phyloP scores from a whole-genome alignment of 2,113 vertebrate species.

The Cacatua alba region DNA sequence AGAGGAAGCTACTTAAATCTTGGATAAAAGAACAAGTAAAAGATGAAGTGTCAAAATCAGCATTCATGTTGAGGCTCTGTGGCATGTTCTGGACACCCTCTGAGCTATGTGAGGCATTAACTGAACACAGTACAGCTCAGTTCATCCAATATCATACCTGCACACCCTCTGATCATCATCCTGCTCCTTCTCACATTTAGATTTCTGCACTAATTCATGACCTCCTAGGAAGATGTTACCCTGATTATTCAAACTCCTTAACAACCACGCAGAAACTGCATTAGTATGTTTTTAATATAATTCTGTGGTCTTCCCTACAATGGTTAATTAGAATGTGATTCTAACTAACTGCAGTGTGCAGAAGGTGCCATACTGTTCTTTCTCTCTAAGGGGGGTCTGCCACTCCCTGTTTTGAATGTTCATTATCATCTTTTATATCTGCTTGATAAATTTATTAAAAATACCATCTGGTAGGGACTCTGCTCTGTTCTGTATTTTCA shows the following conservation, averaged over 20 bases:
- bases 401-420: slow-evolving; percentile 66
- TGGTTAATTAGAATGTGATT: slow-evolving; percentile 32
- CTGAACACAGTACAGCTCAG: background rate
- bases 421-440: slow-evolving; percentile 64
- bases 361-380: slow-evolving; percentile 24
- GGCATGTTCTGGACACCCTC: background rate
- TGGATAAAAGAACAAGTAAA: background rate
- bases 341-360: slow-evolving; percentile 32
- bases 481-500: slow-evolving; percentile 42
- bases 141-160: background rate
- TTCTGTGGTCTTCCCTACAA: background rate
- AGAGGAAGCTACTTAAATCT: background rate
- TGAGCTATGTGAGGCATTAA: background rate
- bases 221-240: background rate
- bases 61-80: background rate
- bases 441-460: slow-evolving; percentile 78
- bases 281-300: background rate
- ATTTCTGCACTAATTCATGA: background rate
- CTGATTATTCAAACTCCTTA: background rate
- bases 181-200: background rate
- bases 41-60: background rate
- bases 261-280: background rate
- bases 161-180: background rate
- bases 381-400: slow-evolving; percentile 11
- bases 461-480: slow-evolving; percentile 76